Conservation (phyloP, 2,797 vertebrate genomes). For the Gambelia wislizenii region DNA sequence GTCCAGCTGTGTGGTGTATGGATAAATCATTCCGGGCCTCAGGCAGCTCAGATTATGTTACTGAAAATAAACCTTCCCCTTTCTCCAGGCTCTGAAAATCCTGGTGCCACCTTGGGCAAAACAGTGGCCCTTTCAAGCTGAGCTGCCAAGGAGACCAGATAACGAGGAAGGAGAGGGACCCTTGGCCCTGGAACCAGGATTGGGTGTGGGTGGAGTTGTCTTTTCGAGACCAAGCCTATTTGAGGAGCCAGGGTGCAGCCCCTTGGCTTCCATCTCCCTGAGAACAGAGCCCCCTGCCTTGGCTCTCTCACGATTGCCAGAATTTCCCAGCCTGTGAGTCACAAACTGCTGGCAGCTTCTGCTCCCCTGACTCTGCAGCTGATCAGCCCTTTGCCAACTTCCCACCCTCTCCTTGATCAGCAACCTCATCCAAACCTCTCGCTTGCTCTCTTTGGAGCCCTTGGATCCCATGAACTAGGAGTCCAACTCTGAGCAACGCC, state of each 20-base stretch:
- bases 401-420: constrained; percentile 48
- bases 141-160: neutral
- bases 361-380: constrained; percentile 40
- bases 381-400: constrained; percentile 27
- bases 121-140: neutral
- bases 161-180: constrained; percentile 8
- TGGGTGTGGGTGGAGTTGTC: constrained; percentile 29
- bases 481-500: neutral
- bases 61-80: constrained; percentile 1
- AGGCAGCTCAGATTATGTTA: neutral
- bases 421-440: neutral
- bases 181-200: neutral
- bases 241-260: constrained; percentile 70
- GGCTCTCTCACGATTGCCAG: constrained; percentile 50
- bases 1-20: constrained; percentile 17
- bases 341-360: constrained; percentile 62
- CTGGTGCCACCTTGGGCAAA: constrained; percentile 5
- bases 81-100: neutral
- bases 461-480: constrained; percentile 27
- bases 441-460: neutral
- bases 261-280: constrained; percentile 39
- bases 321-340: constrained; percentile 73
- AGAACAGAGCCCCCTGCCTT: constrained; percentile 50
- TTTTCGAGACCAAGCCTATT: constrained; percentile 60
- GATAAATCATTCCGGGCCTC: neutral